phyloP scores from a whole-genome alignment of 2,888 invertebrate genomes.

The Priocnemis perturbator region DNA sequence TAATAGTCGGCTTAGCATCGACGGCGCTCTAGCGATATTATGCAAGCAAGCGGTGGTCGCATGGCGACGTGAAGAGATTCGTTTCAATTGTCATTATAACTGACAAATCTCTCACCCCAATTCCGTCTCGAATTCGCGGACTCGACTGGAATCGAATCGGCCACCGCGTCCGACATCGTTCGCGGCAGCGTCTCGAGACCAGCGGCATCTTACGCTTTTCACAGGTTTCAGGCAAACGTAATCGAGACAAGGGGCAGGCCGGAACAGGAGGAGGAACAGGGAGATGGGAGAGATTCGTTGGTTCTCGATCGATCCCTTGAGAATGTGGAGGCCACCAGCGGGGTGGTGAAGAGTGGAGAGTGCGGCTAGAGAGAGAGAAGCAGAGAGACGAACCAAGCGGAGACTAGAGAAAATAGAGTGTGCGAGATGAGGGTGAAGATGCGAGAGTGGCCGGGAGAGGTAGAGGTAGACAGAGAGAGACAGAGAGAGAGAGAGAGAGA shows the following conservation, averaged over 20 bases:
- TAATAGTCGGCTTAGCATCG: constrained; percentile 17
- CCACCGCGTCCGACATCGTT: too few relatives aligned
- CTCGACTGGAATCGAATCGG: too few relatives aligned
- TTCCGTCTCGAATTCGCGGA: too few relatives aligned
- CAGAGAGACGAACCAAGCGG: neutral
- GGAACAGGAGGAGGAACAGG: constrained; percentile 10
- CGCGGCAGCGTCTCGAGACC: too few relatives aligned
- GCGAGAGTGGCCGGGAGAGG: constrained; percentile 11
- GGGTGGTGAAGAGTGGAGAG: constrained; percentile 22
- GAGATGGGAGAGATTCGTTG: constrained; percentile 31
- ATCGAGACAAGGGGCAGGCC: constrained; percentile 25
- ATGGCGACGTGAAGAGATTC: too few relatives aligned
- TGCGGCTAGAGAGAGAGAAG: constrained; percentile 18
- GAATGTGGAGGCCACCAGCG: constrained; percentile 42
- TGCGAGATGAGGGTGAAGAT: neutral
- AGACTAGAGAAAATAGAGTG: constrained; percentile 9
- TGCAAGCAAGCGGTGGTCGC: constrained; percentile 10
- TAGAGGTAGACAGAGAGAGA: constrained; percentile 1
- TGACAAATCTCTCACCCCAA: neutral
- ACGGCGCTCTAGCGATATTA: constrained; percentile 10
- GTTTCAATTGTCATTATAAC: constrained; percentile 1
- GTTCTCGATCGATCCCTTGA: constrained; percentile 47
- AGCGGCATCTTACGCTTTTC: too few relatives aligned
- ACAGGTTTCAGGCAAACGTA: constrained; percentile 34
- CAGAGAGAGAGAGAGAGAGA: constrained; percentile 4